Conservation (phyloP, 2,113 vertebrate genomes). For the Columbina picui region DNA sequence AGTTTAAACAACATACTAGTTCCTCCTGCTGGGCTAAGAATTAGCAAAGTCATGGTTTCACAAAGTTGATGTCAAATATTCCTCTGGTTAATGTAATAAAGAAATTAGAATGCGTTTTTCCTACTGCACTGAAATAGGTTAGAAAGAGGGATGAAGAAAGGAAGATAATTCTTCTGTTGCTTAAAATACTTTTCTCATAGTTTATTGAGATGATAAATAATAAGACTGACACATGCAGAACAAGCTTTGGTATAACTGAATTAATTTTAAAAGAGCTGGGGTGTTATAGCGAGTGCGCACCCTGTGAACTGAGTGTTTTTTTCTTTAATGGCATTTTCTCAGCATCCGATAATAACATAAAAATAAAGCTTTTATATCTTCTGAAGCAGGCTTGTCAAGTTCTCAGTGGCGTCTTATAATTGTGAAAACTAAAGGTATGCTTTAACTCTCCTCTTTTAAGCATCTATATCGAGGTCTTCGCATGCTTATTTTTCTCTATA, state of each 20-base stretch:
- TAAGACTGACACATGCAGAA: not conserved
- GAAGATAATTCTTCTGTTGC: not conserved
- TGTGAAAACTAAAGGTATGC: conserved; percentile 64
- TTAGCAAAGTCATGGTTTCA: conserved; percentile 55
- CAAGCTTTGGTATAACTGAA: not conserved
- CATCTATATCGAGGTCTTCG: conserved; percentile 59
- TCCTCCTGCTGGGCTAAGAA: not conserved
- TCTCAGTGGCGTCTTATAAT: conserved; percentile 37
- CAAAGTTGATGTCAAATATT: conserved; percentile 10
- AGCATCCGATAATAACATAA: conserved; percentile 26
- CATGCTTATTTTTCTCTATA: conserved; percentile 71
- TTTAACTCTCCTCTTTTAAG: conserved; percentile 46
- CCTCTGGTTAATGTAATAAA: not conserved
- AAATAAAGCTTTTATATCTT: conserved; percentile 52
- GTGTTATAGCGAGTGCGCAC: not conserved
- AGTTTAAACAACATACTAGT: not conserved
- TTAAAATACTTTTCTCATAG: not conserved
- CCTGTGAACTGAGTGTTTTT: conserved; percentile 30
- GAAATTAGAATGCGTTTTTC: conserved; percentile 33
- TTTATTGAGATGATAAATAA: conserved; percentile 51
- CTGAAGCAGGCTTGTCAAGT: conserved; percentile 33
- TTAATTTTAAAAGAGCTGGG: conserved; percentile 44
- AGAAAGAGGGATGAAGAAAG: conserved; percentile 7
- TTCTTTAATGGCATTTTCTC: conserved; percentile 73
- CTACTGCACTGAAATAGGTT: conserved; percentile 1